Percentiles rank a stretch among this genome's conserved stretches.
Conservation (phyloP, 2,888 invertebrate species). For the Cyclophora albipunctata region DNA sequence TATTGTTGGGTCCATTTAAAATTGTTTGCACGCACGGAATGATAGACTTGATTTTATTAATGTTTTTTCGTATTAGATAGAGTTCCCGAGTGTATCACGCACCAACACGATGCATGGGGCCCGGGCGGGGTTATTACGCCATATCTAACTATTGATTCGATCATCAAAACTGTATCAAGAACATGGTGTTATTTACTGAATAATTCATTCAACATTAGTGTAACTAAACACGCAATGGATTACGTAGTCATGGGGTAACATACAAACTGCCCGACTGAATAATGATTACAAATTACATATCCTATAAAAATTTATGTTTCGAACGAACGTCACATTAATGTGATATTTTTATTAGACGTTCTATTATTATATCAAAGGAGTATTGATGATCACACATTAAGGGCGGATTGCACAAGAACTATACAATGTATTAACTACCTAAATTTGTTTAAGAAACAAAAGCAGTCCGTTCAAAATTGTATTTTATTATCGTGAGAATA, state of each 20-base stretch:
- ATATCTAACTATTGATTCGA: constrained; percentile 47
- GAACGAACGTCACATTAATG: constrained; percentile 32
- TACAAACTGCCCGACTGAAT: constrained; percentile 37
- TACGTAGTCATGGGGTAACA: constrained; percentile 37
- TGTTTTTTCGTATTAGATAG: constrained; percentile 40
- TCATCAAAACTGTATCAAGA: constrained; percentile 52
- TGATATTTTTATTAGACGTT: constrained; percentile 18
- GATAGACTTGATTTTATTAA: constrained; percentile 46
- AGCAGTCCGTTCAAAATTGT: too few species aligned
- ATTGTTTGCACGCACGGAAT: constrained; percentile 62
- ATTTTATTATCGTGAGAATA: too few species aligned
- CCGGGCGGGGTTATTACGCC: constrained; percentile 42
- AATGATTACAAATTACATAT: constrained; percentile 38
- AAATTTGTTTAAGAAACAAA: too few species aligned
- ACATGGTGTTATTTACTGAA: constrained; percentile 60
- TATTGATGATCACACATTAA: constrained; percentile 41
- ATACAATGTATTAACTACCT: too few species aligned
- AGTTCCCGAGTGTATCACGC: constrained; percentile 51
- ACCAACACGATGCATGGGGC: constrained; percentile 49
- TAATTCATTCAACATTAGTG: constrained; percentile 60
- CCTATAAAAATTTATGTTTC: constrained; percentile 26
- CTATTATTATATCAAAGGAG: constrained; percentile 19
- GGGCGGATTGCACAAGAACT: too few species aligned
- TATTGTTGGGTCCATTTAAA: constrained; percentile 56
- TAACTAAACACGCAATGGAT: constrained; percentile 58